Evolutionary conservation across 2,113 vertebrate genomes (phyloP).

Genomic region (Podarcis muralis): DNA sequence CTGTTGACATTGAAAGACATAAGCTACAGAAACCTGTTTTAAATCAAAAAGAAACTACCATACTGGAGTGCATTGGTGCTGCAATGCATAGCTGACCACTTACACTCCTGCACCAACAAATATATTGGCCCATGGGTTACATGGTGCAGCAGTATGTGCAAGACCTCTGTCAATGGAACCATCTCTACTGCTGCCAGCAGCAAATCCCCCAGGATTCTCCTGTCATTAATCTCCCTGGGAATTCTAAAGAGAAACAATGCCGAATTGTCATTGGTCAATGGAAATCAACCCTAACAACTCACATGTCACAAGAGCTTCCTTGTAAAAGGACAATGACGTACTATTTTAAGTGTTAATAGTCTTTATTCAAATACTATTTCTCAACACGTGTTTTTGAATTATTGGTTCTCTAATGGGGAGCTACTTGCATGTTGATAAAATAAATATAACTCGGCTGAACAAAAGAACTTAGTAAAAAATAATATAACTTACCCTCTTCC

Average conservation of each 20-base stretch:
- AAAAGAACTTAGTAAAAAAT: neutral
- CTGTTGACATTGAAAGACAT: no score
- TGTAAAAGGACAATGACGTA: neutral
- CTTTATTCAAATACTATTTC: neutral
- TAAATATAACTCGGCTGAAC: neutral
- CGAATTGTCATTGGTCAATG: neutral
- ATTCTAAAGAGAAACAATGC: neutral
- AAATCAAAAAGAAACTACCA: no score
- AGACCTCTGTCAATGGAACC: no score
- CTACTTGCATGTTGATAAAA: neutral
- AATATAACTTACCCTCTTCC: constrained; percentile 87
- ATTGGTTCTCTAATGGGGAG: neutral
- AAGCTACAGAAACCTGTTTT: no score
- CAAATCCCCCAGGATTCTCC: no score
- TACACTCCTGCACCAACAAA: no score
- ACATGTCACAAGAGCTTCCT: neutral
- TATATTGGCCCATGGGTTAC: no score
- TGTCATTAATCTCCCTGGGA: no score
- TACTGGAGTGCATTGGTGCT: no score
- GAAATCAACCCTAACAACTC: neutral
- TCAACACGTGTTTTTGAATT: neutral
- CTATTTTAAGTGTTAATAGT: neutral
- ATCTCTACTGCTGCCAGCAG: no score
- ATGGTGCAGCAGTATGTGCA: no score
- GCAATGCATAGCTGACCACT: no score